These are phyloP conservation scores for Lepisosteus osseus DNA, from an alignment of 2,113 vertebrate genomes.

Conservation along the genomic window DNA sequence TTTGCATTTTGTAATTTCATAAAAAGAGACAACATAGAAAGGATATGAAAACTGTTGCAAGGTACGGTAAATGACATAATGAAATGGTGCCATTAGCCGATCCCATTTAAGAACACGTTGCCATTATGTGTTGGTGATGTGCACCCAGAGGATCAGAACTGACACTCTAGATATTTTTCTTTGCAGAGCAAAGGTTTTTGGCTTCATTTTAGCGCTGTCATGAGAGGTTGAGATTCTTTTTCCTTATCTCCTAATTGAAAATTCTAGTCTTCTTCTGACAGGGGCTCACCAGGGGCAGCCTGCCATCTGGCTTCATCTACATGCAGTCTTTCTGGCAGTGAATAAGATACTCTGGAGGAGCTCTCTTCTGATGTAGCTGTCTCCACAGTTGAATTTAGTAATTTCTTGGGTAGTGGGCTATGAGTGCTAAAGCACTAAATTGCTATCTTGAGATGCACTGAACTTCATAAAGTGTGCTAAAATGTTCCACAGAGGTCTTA, in stretches of 20 bases:
- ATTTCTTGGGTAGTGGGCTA: slow-evolving; percentile 44
- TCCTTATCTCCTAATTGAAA: slow-evolving; percentile 31
- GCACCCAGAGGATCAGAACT: background rate
- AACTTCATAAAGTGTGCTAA: slow-evolving; percentile 32
- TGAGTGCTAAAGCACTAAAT: slow-evolving; percentile 58
- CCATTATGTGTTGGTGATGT: background rate
- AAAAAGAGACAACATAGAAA: too few species aligned
- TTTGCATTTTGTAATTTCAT: too few species aligned
- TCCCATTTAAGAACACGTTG: background rate
- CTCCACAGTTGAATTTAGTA: slow-evolving; percentile 34
- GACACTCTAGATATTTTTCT: slow-evolving; percentile 8
- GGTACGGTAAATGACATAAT: background rate
- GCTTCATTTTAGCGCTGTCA: background rate
- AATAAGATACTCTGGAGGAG: slow-evolving; percentile 31
- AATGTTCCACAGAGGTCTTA: slow-evolving; percentile 45
- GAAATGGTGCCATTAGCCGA: background rate
- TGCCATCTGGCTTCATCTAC: slow-evolving; percentile 50
- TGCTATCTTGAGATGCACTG: slow-evolving; percentile 52
- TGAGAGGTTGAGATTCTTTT: slow-evolving; percentile 15
- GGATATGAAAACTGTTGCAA: too few species aligned
- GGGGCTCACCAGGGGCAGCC: slow-evolving; percentile 30
- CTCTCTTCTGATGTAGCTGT: slow-evolving; percentile 47
- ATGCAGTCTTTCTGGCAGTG: slow-evolving; percentile 38
- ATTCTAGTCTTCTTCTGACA: slow-evolving; percentile 43
- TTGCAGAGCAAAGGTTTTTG: slow-evolving; percentile 1